phyloP scores from a whole-genome alignment of 1,140 invertebrate genomes.

The Calephelis virginiensis region DNA sequence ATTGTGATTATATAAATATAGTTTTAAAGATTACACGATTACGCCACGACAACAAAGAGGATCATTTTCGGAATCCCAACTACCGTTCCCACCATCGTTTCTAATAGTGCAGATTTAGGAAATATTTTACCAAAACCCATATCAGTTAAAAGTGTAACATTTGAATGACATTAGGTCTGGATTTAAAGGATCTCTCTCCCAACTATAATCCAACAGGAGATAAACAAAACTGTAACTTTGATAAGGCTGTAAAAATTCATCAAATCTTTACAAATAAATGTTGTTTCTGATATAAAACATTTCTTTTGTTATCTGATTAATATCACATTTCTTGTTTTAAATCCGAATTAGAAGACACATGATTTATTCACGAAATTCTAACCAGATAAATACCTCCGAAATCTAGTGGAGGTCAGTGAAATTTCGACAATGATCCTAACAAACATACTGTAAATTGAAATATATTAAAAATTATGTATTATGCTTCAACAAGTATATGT shows the following conservation, averaged over 20 bases:
- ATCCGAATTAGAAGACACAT: background rate
- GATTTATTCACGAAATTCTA: background rate
- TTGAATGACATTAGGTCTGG: too few species aligned
- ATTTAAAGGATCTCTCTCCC: too few species aligned
- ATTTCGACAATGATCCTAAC: background rate
- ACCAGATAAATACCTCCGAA: background rate
- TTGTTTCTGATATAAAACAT: too few species aligned
- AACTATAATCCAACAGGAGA: too few species aligned
- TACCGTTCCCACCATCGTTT: background rate
- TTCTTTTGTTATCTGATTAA: too few species aligned
- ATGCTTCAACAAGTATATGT: constrained; percentile 70
- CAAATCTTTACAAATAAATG: too few species aligned
- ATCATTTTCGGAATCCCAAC: background rate
- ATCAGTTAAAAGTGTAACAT: too few species aligned
- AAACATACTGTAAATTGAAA: constrained; percentile 49
- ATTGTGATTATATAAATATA: constrained; percentile 38
- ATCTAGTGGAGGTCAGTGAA: background rate
- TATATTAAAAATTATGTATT: constrained; percentile 60
- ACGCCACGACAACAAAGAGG: constrained; percentile 55
- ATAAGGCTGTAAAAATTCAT: too few species aligned
- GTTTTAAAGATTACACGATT: constrained; percentile 52
- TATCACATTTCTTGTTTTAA: too few species aligned
- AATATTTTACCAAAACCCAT: too few species aligned
- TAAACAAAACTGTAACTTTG: too few species aligned
- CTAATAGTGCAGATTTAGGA: too few species aligned